Evolutionary conservation across 1,140 invertebrate species (phyloP).

Genomic region (Brevipalpus yothersi): DNA sequence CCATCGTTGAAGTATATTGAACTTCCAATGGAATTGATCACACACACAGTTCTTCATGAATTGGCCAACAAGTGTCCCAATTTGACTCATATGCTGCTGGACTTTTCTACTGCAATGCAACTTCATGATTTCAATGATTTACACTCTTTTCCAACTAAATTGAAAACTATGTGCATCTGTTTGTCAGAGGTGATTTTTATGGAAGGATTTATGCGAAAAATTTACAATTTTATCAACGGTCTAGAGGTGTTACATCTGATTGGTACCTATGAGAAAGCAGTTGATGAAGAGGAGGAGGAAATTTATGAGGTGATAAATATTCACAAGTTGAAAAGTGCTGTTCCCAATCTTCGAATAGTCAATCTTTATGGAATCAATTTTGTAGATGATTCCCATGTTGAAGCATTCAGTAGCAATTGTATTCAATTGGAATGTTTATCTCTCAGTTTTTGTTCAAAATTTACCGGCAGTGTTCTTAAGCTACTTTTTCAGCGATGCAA

Average conservation of each 20-base stretch:
- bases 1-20: conserved; percentile 80
- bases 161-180: conserved; percentile 87
- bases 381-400: conserved; percentile 93
- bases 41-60: conserved; percentile 88
- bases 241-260: conserved; percentile 94
- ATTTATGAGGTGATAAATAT: conserved; percentile 99
- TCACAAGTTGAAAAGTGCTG: conserved; percentile 85
- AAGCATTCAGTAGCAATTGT: conserved; percentile 51
- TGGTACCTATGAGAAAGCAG: conserved; percentile 84
- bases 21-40: conserved; percentile 89
- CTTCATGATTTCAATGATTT: conserved; percentile 97
- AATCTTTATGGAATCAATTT: conserved; percentile 95
- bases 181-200: conserved; percentile 98
- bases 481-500: conserved; percentile 77
- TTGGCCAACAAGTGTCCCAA: conserved; percentile 89
- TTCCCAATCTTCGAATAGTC: conserved; percentile 78
- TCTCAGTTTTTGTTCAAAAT: conserved; percentile 86
- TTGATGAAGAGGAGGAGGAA: conserved; percentile 93
- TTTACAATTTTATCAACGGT: conserved; percentile 98
- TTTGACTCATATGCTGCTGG: conserved; percentile 85
- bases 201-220: conserved; percentile 99
- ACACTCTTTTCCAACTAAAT: conserved; percentile 91
- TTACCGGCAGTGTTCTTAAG: conserved; percentile 88
- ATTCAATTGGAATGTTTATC: conserved; percentile 82
- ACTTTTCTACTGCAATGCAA: conserved; percentile 96